Percentiles rank a stretch among this genome's conserved stretches.
phyloP scores from a whole-genome alignment of 2,797 vertebrate genomes.

The Tangara arthus region DNA sequence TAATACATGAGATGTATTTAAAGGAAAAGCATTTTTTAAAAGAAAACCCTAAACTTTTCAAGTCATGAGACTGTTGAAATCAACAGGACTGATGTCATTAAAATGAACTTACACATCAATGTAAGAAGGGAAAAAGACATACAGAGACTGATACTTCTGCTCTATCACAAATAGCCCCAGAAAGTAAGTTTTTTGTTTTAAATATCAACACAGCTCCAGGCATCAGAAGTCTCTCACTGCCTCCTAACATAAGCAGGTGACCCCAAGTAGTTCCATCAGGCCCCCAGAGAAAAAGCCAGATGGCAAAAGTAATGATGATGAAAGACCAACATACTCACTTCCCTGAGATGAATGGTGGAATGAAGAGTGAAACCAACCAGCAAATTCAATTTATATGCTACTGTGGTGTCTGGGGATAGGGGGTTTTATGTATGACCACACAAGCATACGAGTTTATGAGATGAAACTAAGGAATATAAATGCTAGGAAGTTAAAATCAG shows the following conservation, averaged over 20 bases:
- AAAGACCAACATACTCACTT: neutral
- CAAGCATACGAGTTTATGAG: neutral
- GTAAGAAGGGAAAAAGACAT: neutral
- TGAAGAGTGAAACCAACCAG: constrained; percentile 1
- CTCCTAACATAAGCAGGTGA: neutral
- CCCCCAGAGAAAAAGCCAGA: neutral
- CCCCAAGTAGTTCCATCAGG: neutral
- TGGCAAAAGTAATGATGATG: neutral
- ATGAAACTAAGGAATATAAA: constrained; percentile 14
- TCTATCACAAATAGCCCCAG: neutral
- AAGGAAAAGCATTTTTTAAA: neutral
- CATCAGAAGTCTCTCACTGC: neutral
- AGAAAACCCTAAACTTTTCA: neutral
- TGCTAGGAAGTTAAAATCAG: neutral
- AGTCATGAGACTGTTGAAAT: neutral
- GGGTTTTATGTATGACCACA: neutral
- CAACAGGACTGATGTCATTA: neutral
- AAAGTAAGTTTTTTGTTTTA: neutral
- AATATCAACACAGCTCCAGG: neutral
- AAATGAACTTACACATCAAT: neutral
- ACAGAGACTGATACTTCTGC: neutral
- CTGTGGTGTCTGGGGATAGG: neutral
- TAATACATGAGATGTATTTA: neutral
- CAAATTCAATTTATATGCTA: constrained; percentile 29
- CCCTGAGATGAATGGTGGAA: neutral